phyloP scores from a whole-genome alignment of 2,113 vertebrate genomes.

The Otocyon megalotis region DNA sequence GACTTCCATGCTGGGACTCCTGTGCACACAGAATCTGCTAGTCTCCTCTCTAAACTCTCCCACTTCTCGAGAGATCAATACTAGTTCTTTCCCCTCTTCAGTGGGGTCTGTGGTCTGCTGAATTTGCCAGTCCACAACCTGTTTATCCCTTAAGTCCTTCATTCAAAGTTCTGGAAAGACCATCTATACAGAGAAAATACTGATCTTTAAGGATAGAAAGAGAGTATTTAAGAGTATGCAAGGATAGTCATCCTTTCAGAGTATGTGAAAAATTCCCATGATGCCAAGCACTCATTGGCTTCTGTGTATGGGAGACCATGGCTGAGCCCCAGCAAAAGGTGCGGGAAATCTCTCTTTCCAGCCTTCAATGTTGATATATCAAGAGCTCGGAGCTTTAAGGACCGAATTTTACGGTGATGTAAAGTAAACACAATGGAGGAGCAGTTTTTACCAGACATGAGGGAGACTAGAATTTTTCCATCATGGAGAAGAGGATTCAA shows the following conservation, averaged over 20 bases:
- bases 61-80: not conserved
- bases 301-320: not conserved
- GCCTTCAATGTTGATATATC: not conserved
- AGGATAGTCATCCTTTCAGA: not conserved
- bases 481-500: not conserved
- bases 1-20: not conserved
- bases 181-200: not conserved
- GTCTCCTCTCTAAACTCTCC: not conserved
- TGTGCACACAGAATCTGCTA: not conserved
- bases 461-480: not conserved
- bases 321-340: not conserved
- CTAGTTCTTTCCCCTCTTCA: not conserved
- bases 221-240: not conserved
- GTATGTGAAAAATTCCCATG: not conserved
- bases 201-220: not conserved
- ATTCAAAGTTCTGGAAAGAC: not conserved
- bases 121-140: not conserved
- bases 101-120: not conserved
- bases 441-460: not conserved
- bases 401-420: not conserved
- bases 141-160: not conserved
- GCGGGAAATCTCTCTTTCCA: not conserved
- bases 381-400: not conserved
- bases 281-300: not conserved
- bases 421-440: not conserved